These are phyloP conservation scores for Thryonomys swinderianus DNA, from an alignment of 2,113 vertebrate genomes.

Conservation along the genomic window DNA sequence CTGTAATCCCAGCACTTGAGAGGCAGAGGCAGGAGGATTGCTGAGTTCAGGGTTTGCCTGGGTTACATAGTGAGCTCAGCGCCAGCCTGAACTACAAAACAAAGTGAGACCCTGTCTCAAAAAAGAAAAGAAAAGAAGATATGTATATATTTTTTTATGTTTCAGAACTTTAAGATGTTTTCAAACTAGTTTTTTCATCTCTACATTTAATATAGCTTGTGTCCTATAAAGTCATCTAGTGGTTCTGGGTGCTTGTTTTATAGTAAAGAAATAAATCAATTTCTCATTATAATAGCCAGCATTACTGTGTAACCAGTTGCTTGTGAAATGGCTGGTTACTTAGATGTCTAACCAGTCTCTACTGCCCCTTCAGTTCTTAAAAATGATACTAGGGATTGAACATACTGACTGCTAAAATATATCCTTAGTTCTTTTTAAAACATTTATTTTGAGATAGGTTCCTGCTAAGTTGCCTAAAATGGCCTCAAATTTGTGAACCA, in stretches of 20 bases:
- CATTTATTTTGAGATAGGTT: not conserved
- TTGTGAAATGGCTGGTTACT: not conserved
- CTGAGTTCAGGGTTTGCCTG: too few relatives aligned
- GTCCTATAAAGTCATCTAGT: constrained; percentile 33
- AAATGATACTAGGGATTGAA: not conserved
- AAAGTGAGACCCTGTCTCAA: too few relatives aligned
- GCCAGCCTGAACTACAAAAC: too few relatives aligned
- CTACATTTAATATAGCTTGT: not conserved
- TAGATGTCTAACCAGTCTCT: not conserved
- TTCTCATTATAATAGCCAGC: not conserved
- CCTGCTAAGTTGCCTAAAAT: not conserved
- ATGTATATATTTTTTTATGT: not conserved
- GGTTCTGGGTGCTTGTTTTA: not conserved
- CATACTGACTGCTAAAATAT: not conserved
- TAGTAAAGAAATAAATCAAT: constrained; percentile 1
- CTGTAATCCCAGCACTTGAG: too few relatives aligned
- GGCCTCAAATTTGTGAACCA: not conserved
- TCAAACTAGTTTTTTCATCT: not conserved
- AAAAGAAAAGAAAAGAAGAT: too few relatives aligned
- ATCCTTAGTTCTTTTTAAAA: too few relatives aligned
- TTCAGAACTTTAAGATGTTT: constrained; percentile 54
- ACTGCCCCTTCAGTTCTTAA: not conserved
- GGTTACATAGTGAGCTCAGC: too few relatives aligned
- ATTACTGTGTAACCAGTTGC: not conserved
- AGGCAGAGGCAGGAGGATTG: too few relatives aligned